Evolutionary conservation across 2,113 vertebrate species (phyloP).

Genomic region (Thalassoma bifasciatum): DNA sequence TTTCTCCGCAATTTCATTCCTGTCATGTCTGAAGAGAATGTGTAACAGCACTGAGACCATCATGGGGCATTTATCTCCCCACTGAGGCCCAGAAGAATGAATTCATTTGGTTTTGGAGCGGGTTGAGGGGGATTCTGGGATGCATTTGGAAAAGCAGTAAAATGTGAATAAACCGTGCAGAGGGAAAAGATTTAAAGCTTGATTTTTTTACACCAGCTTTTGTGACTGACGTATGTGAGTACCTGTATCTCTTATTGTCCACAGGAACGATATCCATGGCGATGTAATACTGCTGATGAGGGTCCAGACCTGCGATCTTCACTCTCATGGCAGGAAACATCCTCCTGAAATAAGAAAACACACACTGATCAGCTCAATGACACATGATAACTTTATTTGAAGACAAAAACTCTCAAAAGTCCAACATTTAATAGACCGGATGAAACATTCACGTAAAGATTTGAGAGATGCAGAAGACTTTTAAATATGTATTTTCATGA

Average conservation of each 20-base stretch:
- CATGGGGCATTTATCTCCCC: constrained; percentile 8
- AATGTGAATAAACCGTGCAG: constrained; percentile 10
- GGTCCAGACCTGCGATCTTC: constrained; percentile 96
- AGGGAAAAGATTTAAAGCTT: neutral
- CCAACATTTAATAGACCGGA: too few relatives aligned
- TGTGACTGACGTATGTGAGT: neutral
- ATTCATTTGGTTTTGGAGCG: constrained; percentile 7
- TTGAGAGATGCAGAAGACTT: too few relatives aligned
- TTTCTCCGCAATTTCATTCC: constrained; percentile 2
- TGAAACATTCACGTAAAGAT: too few relatives aligned
- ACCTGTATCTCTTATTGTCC: constrained; percentile 99
- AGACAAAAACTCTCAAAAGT: too few relatives aligned
- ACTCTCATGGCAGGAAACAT: constrained; percentile 99
- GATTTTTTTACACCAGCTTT: neutral
- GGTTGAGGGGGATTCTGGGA: neutral
- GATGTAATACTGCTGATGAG: constrained; percentile 99
- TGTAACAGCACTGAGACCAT: constrained; percentile 19
- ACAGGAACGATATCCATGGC: constrained; percentile 99
- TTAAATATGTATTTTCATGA: too few relatives aligned
- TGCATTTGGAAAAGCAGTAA: neutral
- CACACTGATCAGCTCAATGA: too few relatives aligned
- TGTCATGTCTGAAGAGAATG: constrained; percentile 15
- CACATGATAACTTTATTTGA: too few relatives aligned
- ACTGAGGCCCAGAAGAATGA: constrained; percentile 18
- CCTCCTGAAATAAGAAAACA: constrained; percentile 82